phyloP scores from a whole-genome alignment of 1,140 invertebrate species.

The Pomacea maculata region DNA sequence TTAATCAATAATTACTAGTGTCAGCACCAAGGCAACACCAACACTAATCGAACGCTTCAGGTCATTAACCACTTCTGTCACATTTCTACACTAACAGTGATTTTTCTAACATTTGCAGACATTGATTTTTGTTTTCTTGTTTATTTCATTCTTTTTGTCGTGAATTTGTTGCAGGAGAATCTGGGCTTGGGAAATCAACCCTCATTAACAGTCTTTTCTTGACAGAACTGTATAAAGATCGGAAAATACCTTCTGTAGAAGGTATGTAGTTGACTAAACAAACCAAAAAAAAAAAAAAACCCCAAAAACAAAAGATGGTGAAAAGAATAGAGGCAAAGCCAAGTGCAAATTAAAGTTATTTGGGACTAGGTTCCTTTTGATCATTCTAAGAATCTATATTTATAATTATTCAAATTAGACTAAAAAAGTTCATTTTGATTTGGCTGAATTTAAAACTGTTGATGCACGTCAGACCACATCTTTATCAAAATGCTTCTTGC shows the following conservation, averaged over 20 bases:
- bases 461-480: too few relatives aligned
- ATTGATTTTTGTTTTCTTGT: not conserved
- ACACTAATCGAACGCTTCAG: too few relatives aligned
- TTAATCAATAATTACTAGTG: too few relatives aligned
- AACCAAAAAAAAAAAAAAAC: too few relatives aligned
- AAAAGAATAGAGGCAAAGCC: too few relatives aligned
- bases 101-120: not conserved
- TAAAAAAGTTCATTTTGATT: not conserved
- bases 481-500: not conserved
- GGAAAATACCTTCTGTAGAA: conserved; percentile 46
- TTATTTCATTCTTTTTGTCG: not conserved
- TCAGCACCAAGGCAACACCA: too few relatives aligned
- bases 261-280: conserved; percentile 39
- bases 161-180: conserved; percentile 59
- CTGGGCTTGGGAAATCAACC: conserved; percentile 68
- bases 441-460: not conserved
- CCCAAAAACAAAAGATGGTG: too few relatives aligned
- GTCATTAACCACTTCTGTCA: too few relatives aligned
- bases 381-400: not conserved
- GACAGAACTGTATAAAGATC: conserved; percentile 65
- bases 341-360: too few relatives aligned
- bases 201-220: conserved; percentile 67
- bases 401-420: not conserved
- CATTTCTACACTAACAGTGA: too few relatives aligned
- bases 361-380: not conserved